Evolutionary conservation across 2,888 invertebrate species (phyloP).

Genomic region (Nemotelus pantherinus): DNA sequence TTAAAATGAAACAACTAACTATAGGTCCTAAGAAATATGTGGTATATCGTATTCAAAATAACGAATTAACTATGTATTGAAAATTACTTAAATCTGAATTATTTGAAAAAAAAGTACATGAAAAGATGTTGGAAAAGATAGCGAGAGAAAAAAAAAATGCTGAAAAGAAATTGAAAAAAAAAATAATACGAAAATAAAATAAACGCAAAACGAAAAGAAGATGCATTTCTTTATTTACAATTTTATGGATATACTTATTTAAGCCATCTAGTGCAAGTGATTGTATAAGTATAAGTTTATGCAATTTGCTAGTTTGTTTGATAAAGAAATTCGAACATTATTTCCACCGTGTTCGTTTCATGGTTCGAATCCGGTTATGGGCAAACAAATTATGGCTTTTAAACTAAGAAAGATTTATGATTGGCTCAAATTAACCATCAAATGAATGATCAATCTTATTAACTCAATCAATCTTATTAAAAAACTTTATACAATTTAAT

Average conservation of each 20-base stretch:
- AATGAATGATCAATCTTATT: too few relatives aligned
- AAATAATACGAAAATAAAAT: conserved; percentile 27
- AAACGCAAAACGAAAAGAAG: conserved; percentile 27
- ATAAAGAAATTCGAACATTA: too few relatives aligned
- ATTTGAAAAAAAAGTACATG: not conserved
- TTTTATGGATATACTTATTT: not conserved
- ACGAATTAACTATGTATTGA: conserved; percentile 5
- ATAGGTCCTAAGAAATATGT: conserved; percentile 31
- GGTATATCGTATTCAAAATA: conserved; percentile 32
- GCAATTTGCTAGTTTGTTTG: too few relatives aligned
- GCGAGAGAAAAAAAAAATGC: conserved; percentile 10
- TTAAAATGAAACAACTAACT: conserved; percentile 19
- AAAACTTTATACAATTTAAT: too few relatives aligned
- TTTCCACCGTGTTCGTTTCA: too few relatives aligned
- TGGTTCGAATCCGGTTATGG: too few relatives aligned
- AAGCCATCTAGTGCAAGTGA: not conserved
- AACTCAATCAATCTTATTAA: too few relatives aligned
- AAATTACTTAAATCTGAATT: conserved; percentile 11
- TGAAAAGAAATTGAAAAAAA: conserved; percentile 13
- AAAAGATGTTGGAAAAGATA: conserved; percentile 28
- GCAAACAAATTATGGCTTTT: too few relatives aligned
- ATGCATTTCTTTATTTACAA: not conserved
- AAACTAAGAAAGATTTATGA: too few relatives aligned
- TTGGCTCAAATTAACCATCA: too few relatives aligned
- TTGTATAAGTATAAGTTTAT: too few relatives aligned